These are phyloP conservation scores for Cantharis flavilabris DNA, from an alignment of 2,888 invertebrate genomes.

Conservation along the genomic window DNA sequence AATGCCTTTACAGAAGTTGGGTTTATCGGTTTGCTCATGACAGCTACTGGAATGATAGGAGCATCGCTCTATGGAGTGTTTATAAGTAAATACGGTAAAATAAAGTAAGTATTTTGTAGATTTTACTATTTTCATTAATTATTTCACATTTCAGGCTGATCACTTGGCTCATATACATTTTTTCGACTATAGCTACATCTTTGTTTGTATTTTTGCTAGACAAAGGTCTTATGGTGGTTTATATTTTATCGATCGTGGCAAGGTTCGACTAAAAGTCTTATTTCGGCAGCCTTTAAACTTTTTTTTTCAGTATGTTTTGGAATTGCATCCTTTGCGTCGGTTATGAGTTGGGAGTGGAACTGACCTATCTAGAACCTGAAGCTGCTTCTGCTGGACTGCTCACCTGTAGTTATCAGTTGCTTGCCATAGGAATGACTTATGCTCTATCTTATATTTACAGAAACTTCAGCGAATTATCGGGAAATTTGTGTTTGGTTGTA, in stretches of 20 bases:
- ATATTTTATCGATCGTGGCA: neutral
- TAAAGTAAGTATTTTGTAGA: neutral
- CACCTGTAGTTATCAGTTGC: slow-evolving; percentile 68
- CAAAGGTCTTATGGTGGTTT: neutral
- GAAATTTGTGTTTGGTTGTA: neutral
- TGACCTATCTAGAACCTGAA: slow-evolving; percentile 95
- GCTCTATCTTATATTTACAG: neutral
- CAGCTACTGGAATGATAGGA: neutral
- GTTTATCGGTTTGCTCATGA: neutral
- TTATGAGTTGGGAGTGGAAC: slow-evolving; percentile 93
- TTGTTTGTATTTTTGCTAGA: neutral
- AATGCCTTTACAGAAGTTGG: neutral
- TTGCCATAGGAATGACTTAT: slow-evolving; percentile 41
- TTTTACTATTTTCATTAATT: neutral
- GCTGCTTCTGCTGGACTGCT: slow-evolving; percentile 91
- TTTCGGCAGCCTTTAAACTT: neutral
- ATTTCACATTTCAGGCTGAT: neutral
- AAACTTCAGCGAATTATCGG: neutral
- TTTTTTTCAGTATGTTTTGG: slow-evolving; percentile 84
- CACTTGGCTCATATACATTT: neutral
- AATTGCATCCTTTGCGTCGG: slow-evolving; percentile 94
- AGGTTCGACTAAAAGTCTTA: neutral
- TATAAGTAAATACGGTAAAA: neutral
- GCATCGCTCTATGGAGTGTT: neutral
- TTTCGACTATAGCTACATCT: neutral